Conservation (phyloP, 1,140 invertebrate genomes). For the Danaus melanippus region DNA sequence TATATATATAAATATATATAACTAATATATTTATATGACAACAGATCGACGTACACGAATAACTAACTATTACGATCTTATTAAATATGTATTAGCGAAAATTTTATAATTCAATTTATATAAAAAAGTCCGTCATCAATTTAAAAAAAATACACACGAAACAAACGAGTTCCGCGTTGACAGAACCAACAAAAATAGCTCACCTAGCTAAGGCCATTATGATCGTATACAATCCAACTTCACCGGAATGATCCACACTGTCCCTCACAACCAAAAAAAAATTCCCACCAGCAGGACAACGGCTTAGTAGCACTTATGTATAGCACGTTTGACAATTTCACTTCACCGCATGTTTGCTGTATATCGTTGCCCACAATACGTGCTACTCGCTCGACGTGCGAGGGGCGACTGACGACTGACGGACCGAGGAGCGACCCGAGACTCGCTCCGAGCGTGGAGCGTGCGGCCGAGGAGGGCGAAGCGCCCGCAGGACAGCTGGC, state of each 20-base stretch:
- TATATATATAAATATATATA: constrained; percentile 17
- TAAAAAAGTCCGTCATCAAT: constrained; percentile 36
- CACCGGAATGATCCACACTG: constrained; percentile 55
- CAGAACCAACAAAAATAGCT: constrained; percentile 69
- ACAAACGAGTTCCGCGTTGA: constrained; percentile 69
- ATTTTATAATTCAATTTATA: no score
- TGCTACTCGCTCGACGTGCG: constrained; percentile 40
- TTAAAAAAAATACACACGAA: constrained; percentile 45
- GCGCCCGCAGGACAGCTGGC: constrained; percentile 65
- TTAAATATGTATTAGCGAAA: no score
- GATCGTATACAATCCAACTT: constrained; percentile 67
- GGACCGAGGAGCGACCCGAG: constrained; percentile 25
- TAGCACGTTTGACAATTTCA: constrained; percentile 70
- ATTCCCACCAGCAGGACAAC: constrained; percentile 37
- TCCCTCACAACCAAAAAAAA: constrained; percentile 46
- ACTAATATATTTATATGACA: constrained; percentile 19
- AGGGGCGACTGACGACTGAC: constrained; percentile 47
- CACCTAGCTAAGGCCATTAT: constrained; percentile 71
- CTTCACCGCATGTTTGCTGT: constrained; percentile 65
- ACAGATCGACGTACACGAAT: constrained; percentile 2
- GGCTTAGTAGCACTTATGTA: constrained; percentile 43
- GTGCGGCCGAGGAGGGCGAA: constrained; percentile 54
- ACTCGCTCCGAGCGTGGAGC: constrained; percentile 28
- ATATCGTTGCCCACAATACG: constrained; percentile 40
- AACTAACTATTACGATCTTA: no score